Base-by-base conservation (phyloP, 2,113 vertebrate species). In the Leptosomus discolor region DNA sequence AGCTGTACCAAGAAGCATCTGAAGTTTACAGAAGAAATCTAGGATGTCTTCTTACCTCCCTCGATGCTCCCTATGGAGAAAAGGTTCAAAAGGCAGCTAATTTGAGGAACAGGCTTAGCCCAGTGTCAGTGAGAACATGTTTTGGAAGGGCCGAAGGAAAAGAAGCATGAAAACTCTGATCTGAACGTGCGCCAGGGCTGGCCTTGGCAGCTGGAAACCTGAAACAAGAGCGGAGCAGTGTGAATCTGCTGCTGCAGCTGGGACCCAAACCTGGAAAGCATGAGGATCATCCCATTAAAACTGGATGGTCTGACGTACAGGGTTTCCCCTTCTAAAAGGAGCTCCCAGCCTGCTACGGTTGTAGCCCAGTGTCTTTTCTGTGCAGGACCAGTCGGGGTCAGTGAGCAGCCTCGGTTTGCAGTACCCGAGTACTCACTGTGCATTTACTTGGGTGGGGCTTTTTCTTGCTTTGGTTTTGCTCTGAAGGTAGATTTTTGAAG, bases 121-220 rank as follows among this genome's bases (percentile, higher is more conserved):
- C 22, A 11, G 7, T 24, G 36, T 30, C 12, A 6, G 27, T 0
- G 1, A 39, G 29, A 51, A 39, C 17, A 3, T 9, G 6, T 54
- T 86, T 89, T 50, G 22, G 43, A 63, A 84, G 34, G 50, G 14
- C 36, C 68, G 57, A 61, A 74, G 20, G 30, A 70, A 32, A 32
- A 39, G 58, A 27, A 37, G 30, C 9, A 21, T 61, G 61, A 57
- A 10, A 24, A 12, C 18, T 57, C 15, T 17, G 32, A 45, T 51
- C 20, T 6, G 0, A 57, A 39, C 1, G 0, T 57, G 41, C 7
- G 6, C 20, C 5, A 4, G 37, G 32, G 22, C 22, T 85, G 27
- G 6, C 37, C 39, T 78, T 46, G 57, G 45, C 63, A 48, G 11
- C 54, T 90, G 34, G 76, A 91, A 37, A 11, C 13, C 36, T 46